Evolutionary conservation across 2,888 invertebrate species (phyloP), one percentile per base, ranked within the genome.

Genomic region (Gymnoscelis rufifasciata): DNA sequence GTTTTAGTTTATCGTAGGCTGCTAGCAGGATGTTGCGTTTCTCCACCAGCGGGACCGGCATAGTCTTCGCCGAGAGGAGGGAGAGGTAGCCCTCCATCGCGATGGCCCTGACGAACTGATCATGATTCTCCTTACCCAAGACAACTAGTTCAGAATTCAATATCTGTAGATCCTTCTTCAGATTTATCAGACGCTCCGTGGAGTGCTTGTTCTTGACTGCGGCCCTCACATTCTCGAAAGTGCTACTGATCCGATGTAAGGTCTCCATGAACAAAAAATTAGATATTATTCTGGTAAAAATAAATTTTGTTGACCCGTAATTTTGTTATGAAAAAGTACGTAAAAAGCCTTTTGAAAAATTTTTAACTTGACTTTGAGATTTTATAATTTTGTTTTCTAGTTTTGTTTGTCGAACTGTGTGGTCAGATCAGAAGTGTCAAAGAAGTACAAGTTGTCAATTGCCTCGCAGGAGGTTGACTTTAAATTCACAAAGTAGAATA

Each of bases 21-120:
- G 59, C 51, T 12, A 76, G 71, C 1, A 88, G 73, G 5, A 78
- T 59, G 51, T 83, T 79, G 19, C 68, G 68, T 56, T 84, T 87
- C 45, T 88, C 86, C 1, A 62, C 52, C 3, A 78, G 58, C 0
- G 78, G 65, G 30, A 83, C 56, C 0, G 84, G 82, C 63, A 87
- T 66, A 0, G 73, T 75, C 60, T 86, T 87, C 3, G 75, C 76
- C 0, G 83, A 72, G 2, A 88, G 68, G 1, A 88, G 62, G 2
- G 81, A 71, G 7, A 88, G 60, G 53, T 83, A 87, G 15, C 78
- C 82, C 57, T 86, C 83, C 86, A 88, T 86, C 4, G 83, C 84
- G 19, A 86, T 50, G 0, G 83, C 76, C 29, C 87, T 63, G 13
- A 84, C 27, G 40, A 65, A 78, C 38, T 73, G 65, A 5, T 74